Conservation (phyloP, 2,113 vertebrate species). For the Microcebus tavaratra region DNA sequence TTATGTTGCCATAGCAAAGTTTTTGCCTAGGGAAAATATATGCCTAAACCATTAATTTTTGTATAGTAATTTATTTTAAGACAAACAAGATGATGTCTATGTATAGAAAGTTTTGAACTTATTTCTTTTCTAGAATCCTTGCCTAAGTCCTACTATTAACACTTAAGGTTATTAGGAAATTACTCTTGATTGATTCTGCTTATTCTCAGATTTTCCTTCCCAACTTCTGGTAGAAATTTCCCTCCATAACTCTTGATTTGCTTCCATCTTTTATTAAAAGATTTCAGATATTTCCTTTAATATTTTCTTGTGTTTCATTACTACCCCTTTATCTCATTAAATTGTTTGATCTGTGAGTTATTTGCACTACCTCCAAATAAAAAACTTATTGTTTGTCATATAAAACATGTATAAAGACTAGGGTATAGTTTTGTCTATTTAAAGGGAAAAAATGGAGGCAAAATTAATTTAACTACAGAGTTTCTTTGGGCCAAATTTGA, state of each 20-base stretch:
- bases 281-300: conserved; percentile 20
- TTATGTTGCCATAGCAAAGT: too few relatives aligned
- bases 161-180: conserved; percentile 47
- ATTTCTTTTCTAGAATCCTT: conserved; percentile 32
- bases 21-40: too few relatives aligned
- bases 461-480: neutral
- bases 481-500: neutral
- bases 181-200: conserved; percentile 38
- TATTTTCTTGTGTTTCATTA: neutral
- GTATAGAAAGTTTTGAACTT: conserved; percentile 7
- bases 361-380: neutral
- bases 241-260: neutral
- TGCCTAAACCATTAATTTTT: too few relatives aligned
- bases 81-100: neutral
- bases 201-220: conserved; percentile 19
- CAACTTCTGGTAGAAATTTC: conserved; percentile 30
- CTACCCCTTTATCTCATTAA: neutral
- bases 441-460: neutral
- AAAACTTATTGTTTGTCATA: neutral
- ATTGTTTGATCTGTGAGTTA: neutral
- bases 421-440: neutral
- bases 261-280: conserved; percentile 12
- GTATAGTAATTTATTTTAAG: too few relatives aligned
- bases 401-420: neutral
- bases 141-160: conserved; percentile 11